phyloP scores from a whole-genome alignment of 2,113 vertebrate species.

The Rana temporaria region DNA sequence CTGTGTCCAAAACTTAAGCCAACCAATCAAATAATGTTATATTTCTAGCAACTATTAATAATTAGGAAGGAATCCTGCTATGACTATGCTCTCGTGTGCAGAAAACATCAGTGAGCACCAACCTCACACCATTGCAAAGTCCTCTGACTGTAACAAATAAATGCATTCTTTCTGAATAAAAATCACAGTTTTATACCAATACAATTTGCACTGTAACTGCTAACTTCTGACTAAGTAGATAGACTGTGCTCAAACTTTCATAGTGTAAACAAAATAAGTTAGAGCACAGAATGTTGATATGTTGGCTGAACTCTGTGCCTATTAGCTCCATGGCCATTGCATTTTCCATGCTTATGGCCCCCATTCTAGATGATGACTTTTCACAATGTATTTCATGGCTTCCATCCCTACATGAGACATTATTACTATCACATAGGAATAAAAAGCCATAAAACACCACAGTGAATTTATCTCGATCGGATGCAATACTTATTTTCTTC shows the following conservation, averaged over 20 bases:
- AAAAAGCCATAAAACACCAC: conserved; percentile 99
- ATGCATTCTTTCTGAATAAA: conserved; percentile 23
- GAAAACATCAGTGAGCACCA: conserved; percentile 10
- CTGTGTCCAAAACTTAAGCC: conserved; percentile 33
- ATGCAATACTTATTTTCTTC: conserved; percentile 84
- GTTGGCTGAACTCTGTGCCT: conserved; percentile 66
- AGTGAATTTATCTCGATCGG: conserved; percentile 89
- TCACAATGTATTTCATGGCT: conserved; percentile 98
- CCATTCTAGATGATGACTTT: conserved; percentile 87
- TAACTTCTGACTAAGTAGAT: conserved; percentile 55
- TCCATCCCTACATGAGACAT: conserved; percentile 97
- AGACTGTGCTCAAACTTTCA: conserved; percentile 65
- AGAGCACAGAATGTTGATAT: conserved; percentile 64
- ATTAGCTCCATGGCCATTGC: conserved; percentile 70
- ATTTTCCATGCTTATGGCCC: conserved; percentile 77
- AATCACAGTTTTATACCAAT: conserved; percentile 62
- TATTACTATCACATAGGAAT: conserved; percentile 99
- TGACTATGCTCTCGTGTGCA: conserved; percentile 8
- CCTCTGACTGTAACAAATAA: conserved; percentile 49
- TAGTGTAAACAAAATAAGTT: conserved; percentile 64
- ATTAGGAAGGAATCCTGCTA: conserved; percentile 1
- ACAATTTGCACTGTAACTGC: conserved; percentile 28
- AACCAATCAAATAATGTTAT: neutral
- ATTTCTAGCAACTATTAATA: neutral
- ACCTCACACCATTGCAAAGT: conserved; percentile 1